Evolutionary conservation across 2,888 invertebrate genomes (phyloP).

Genomic region (Lutraria lutraria): DNA sequence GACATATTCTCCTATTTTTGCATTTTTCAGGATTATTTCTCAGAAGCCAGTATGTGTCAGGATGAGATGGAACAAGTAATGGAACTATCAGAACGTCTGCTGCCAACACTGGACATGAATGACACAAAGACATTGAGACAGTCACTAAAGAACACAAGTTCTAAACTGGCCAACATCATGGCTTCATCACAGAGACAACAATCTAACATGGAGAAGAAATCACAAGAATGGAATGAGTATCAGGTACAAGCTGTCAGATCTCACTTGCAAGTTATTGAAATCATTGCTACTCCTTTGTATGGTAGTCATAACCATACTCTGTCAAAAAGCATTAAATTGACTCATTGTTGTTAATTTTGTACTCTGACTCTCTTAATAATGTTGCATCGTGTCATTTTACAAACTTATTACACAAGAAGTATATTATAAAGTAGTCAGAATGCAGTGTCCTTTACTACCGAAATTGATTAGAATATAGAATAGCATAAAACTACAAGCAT

Average conservation of each 20-base stretch:
- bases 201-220: slow-evolving; percentile 93
- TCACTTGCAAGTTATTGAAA: too few relatives aligned
- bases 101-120: slow-evolving; percentile 83
- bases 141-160: slow-evolving; percentile 89
- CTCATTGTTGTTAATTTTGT: too few relatives aligned
- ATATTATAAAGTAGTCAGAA: too few relatives aligned
- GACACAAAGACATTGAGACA: slow-evolving; percentile 84
- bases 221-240: slow-evolving; percentile 95
- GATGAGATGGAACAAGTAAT: slow-evolving; percentile 84
- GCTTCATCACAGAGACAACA: slow-evolving; percentile 93
- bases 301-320: too few relatives aligned
- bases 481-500: too few relatives aligned
- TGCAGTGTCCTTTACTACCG: too few relatives aligned
- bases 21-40: slow-evolving; percentile 83
- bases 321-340: too few relatives aligned
- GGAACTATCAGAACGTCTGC: slow-evolving; percentile 82
- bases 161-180: slow-evolving; percentile 91
- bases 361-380: too few relatives aligned
- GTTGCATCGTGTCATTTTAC: too few relatives aligned
- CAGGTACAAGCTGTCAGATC: slow-evolving; percentile 80
- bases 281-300: too few relatives aligned
- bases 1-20: not conserved
- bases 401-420: too few relatives aligned
- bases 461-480: too few relatives aligned
- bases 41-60: slow-evolving; percentile 84